Base-by-base conservation (phyloP, 2,888 invertebrate species). In the Macrosoma leucophasiata region DNA sequence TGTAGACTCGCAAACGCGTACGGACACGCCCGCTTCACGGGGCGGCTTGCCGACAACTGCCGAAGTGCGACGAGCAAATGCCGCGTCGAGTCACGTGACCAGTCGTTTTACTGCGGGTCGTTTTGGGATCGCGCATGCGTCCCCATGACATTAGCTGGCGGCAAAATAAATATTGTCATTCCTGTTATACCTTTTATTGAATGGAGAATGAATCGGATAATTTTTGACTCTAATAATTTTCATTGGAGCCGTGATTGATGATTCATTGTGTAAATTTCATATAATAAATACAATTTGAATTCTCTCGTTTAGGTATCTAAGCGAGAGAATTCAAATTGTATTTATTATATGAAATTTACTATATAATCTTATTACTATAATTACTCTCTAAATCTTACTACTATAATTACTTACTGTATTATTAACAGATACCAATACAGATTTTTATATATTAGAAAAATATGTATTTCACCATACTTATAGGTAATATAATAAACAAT, bases 21-120 rank as follows among this genome's bases (percentile, higher is more conserved):
- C 48, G 43, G 62, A 60, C 58, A 70, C 72, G 37, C 57, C 72
- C 64, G 62, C 33, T 43, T 57, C 26, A 46, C 31, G 38, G 62
- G 71, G 62, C 52, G 64, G 53, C 55, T 63, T 64, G 66, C 76
- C 82, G 79, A 78, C 55, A 50, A 82, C 81, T 82, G 69, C 76
- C 84, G 82, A 79, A 62, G 66, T 63, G 61, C 68, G 67, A 68
- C 82, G 85, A 84, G 68, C 67, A 77, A 84, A 71, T 85, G 84
- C 78, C 84, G 84, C 79, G 81, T 72, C 73, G 54, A 72, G 82
- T 85, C 85, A 85, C 85, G 85, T 85, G 85, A 85, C 78, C 76
- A 65, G 75, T 77, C 84, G 77, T 85, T 85, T 84, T 84, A 84
- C 82, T 85, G 82, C 84, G 77, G 81, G 78, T 78, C 84, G 77